Conservation (phyloP, 2,797 vertebrate species). For the Lepilemur septentrionalis region DNA sequence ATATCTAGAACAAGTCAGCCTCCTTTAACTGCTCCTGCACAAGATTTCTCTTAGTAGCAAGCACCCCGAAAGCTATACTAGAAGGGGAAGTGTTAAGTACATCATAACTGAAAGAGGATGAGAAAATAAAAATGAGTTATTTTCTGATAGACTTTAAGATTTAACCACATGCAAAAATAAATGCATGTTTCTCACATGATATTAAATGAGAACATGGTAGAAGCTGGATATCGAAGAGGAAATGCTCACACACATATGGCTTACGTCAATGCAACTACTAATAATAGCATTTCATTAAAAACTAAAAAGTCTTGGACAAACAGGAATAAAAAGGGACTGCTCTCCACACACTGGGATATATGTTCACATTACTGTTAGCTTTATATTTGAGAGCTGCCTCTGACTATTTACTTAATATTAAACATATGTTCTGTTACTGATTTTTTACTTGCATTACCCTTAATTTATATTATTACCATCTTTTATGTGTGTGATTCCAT, state of each 20-base stretch:
- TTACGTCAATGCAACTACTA: background rate
- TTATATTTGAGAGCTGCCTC: background rate
- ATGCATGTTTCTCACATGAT: background rate
- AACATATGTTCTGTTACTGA: background rate
- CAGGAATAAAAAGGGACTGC: background rate
- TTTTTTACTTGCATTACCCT: background rate
- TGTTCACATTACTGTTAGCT: background rate
- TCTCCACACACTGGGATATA: background rate
- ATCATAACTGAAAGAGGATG: background rate
- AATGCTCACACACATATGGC: background rate
- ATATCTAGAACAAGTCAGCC: background rate
- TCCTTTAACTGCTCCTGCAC: background rate
- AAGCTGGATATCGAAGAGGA: background rate
- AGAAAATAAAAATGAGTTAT: background rate
- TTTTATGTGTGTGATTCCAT: background rate
- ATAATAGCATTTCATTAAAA: background rate
- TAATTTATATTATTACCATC: background rate
- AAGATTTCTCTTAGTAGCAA: background rate
- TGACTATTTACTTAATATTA: background rate
- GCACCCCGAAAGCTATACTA: background rate
- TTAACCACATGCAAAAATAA: background rate
- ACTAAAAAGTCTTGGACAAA: background rate
- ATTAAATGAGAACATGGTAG: background rate
- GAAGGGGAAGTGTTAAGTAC: background rate
- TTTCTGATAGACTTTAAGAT: background rate